phyloP scores from a whole-genome alignment of 2,113 vertebrate species.

The Halichoeres trimaculatus region DNA sequence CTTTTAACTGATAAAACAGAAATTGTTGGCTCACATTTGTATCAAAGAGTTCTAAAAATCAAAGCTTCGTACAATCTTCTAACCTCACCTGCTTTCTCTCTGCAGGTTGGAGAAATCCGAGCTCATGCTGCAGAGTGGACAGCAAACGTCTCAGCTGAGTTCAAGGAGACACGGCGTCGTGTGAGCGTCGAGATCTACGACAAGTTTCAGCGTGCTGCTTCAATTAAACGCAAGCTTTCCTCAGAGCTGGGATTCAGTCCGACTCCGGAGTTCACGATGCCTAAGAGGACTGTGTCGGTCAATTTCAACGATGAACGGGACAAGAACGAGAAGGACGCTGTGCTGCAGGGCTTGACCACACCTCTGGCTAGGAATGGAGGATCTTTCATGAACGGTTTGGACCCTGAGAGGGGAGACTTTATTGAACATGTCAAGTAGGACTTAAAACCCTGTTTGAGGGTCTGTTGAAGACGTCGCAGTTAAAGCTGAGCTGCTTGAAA shows the following conservation, averaged over 20 bases:
- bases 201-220: slow-evolving; percentile 95
- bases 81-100: background rate
- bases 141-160: slow-evolving; percentile 95
- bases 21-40: background rate
- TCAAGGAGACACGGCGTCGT: slow-evolving; percentile 95
- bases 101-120: slow-evolving; percentile 94
- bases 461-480: background rate
- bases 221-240: slow-evolving; percentile 95
- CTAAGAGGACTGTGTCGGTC: slow-evolving; percentile 88
- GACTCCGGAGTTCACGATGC: slow-evolving; percentile 86
- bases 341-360: slow-evolving; percentile 37
- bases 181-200: slow-evolving; percentile 98
- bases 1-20: background rate
- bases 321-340: slow-evolving; percentile 77
- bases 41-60: background rate
- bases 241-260: slow-evolving; percentile 89
- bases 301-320: slow-evolving; percentile 82
- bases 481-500: background rate
- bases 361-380: slow-evolving; percentile 84
- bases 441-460: background rate
- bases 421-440: slow-evolving; percentile 90
- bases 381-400: slow-evolving; percentile 91
- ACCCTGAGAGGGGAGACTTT: slow-evolving; percentile 87
- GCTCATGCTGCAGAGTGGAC: slow-evolving; percentile 98
- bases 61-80: background rate